These are phyloP conservation scores for Drepanosiphum platanoidis DNA, from an alignment of 2,888 invertebrate species.

Conservation along the genomic window DNA sequence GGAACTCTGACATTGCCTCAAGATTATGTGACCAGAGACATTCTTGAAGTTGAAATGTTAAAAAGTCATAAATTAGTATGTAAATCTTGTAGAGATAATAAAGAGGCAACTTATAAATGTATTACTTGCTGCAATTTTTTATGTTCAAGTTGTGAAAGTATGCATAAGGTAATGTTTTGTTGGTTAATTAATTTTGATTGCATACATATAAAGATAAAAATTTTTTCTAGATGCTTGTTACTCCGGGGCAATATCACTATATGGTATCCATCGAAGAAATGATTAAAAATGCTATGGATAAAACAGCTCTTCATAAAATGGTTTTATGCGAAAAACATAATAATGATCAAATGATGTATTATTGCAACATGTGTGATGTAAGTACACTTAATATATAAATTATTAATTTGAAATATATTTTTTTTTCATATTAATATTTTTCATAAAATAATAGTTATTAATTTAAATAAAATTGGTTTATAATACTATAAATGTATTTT, in stretches of 20 bases:
- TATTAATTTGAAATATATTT: no score
- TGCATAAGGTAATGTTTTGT: conserved; percentile 75
- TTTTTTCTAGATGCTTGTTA: conserved; percentile 44
- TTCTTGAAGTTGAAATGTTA: conserved; percentile 83
- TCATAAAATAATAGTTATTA: no score
- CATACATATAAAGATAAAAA: background rate
- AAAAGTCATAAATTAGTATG: conserved; percentile 78
- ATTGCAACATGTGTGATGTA: conserved; percentile 84
- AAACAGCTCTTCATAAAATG: conserved; percentile 87
- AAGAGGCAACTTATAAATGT: conserved; percentile 92
- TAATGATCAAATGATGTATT: conserved; percentile 86
- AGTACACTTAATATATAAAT: no score
- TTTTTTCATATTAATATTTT: no score
- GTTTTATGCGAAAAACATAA: conserved; percentile 85
- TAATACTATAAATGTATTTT: no score
- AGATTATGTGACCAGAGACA: conserved; percentile 87
- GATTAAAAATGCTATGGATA: conserved; percentile 77
- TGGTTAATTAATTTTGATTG: background rate
- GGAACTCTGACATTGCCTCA: conserved; percentile 83
- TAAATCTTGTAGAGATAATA: conserved; percentile 95
- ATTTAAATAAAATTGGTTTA: no score
- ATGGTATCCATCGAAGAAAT: conserved; percentile 90
- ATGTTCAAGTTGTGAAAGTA: conserved; percentile 93
- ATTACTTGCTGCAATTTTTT: conserved; percentile 94
- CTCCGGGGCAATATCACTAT: conserved; percentile 77